Evolutionary conservation across 2,888 invertebrate species (phyloP), one percentile per base, ranked within the genome.

Genomic region (Ennomos quercinarius): DNA sequence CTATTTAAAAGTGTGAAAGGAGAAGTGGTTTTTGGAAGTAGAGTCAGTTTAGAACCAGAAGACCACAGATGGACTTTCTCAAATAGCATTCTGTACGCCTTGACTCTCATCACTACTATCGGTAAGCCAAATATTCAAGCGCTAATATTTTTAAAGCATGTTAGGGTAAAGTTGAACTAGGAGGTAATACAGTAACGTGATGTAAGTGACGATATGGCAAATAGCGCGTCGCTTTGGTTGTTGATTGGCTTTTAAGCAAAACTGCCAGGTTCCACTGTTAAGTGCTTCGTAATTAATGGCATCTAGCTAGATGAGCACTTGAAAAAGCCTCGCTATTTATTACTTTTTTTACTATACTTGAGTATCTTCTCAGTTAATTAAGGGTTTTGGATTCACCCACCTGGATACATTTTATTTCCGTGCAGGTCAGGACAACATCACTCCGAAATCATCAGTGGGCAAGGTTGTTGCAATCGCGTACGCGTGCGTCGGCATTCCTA

Each of bases 71-170:
- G 98, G 98, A 97, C 97, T 46, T 98, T 98, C 86, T 96, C 98
- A 67, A 97, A 97, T 68, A 97, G 98, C 71, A 97, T 98, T 81
- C 94, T 99, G 49, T 99, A 98, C 84, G 98, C 98, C 34, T 93
- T 98, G 72, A 98, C 98, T 12, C 95, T 99, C 68, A 98, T 98
- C 80, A 98, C 98, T 9, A 98, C 98, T 40, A 98, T 98, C 74
- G 98, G 98, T 98, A 87, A 95, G 96, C 50, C 2, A 27, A 36
- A 36, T 38, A 38, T 10, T 10, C 34, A 34, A 34, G 27, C 9
- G 10, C 12, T 3, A n/a, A 0, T 12, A 13, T 41, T 41, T 11
- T 11, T 8, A 12, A 1, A 5, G 12, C 9, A n/a, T 8, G 3
- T 1, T 27, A 27, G 27, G 2, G 6, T 27, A 27, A 5, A 27